Evolutionary conservation across 2,888 invertebrate genomes (phyloP).

Genomic region (Stenichneumon culpator): DNA sequence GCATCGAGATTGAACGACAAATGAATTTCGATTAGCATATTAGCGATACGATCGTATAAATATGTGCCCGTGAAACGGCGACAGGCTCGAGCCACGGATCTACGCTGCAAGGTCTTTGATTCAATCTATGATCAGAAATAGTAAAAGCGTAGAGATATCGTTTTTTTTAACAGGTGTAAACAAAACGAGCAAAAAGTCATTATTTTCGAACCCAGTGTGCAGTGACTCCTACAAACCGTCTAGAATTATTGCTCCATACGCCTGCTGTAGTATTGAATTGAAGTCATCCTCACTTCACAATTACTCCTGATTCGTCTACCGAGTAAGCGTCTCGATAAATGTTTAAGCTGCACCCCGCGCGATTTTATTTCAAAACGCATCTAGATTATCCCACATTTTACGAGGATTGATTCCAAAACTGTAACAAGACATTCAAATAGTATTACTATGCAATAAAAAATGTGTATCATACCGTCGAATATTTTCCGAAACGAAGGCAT

Average conservation of each 20-base stretch:
- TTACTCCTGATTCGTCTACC: slow-evolving; percentile 16
- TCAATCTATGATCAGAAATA: slow-evolving; percentile 33
- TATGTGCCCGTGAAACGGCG: slow-evolving; percentile 18
- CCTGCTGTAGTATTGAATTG: slow-evolving; percentile 20
- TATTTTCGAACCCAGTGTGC: slow-evolving; percentile 24
- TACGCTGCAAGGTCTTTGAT: slow-evolving; percentile 14
- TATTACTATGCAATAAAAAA: not conserved
- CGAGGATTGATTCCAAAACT: too few species aligned
- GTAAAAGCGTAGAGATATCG: not conserved
- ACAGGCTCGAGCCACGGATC: slow-evolving; percentile 25
- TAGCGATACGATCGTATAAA: slow-evolving; percentile 6
- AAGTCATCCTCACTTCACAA: slow-evolving; percentile 11
- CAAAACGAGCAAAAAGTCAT: not conserved
- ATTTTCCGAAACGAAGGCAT: slow-evolving; percentile 32
- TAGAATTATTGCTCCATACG: slow-evolving; percentile 26
- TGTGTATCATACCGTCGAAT: slow-evolving; percentile 23
- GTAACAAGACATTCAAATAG: not conserved
- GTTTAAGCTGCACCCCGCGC: slow-evolving; percentile 2
- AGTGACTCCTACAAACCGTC: slow-evolving; percentile 28
- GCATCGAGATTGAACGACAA: not conserved
- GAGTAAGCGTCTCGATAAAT: slow-evolving; percentile 26
- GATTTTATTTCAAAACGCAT: not conserved
- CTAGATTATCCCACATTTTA: too few species aligned
- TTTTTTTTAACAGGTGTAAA: not conserved
- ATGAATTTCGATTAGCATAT: not conserved